These are phyloP conservation scores for Archegozetes longisetosus DNA, from an alignment of 1,140 invertebrate species.

Conservation along the genomic window DNA sequence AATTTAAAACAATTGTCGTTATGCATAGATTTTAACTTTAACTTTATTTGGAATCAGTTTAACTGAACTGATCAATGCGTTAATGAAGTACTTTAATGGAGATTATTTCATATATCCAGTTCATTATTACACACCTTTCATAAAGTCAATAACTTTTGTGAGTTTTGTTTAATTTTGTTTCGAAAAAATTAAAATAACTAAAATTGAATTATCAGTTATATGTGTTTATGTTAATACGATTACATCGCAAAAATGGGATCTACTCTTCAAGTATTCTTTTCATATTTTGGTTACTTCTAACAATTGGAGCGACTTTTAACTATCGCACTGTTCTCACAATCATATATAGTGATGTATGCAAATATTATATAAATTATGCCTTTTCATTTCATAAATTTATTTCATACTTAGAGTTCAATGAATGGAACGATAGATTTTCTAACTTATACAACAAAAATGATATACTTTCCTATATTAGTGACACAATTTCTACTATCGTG, in stretches of 20 bases:
- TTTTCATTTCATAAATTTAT: too few species aligned
- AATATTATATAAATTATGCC: too few species aligned
- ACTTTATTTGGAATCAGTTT: background rate
- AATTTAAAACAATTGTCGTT: background rate
- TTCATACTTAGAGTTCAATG: too few species aligned
- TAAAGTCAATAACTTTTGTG: constrained; percentile 9
- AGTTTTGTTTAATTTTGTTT: background rate
- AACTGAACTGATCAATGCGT: background rate
- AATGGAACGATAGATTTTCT: too few species aligned
- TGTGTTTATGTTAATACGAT: background rate
- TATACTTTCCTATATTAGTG: constrained; percentile 56
- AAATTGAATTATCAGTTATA: background rate
- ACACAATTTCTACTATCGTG: constrained; percentile 62
- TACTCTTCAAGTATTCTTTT: constrained; percentile 14
- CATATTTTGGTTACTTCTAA: constrained; percentile 10
- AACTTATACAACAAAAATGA: constrained; percentile 59
- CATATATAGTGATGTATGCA: constrained; percentile 5
- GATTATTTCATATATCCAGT: too few species aligned
- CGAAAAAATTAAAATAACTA: background rate
- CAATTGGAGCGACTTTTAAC: constrained; percentile 3
- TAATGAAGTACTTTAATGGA: too few species aligned
- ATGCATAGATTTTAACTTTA: constrained; percentile 1
- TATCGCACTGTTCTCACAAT: constrained; percentile 7
- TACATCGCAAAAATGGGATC: constrained; percentile 12
- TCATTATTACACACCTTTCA: constrained; percentile 6